A percentile compares a stretch with the other conserved stretches of the same genome.
Conservation (phyloP, 2,888 invertebrate species). For the Athalia circularis region DNA sequence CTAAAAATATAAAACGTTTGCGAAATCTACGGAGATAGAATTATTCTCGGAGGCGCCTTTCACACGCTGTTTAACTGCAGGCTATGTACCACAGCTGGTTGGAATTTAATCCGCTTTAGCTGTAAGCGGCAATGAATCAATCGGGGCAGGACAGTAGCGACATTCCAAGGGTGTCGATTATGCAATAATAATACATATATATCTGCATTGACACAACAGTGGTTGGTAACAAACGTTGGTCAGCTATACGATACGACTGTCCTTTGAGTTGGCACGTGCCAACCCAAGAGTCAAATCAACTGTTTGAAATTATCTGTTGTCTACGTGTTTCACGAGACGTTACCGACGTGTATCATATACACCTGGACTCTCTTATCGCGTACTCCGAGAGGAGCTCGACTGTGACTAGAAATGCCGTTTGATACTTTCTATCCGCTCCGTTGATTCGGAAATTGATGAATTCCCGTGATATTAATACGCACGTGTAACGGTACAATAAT, state of each 20-base stretch:
- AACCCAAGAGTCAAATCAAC: slow-evolving; percentile 8
- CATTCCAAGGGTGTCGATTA: slow-evolving; percentile 40
- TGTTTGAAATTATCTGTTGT: slow-evolving; percentile 18
- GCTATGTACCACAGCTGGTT: neutral
- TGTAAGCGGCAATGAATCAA: slow-evolving; percentile 40
- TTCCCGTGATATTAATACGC: slow-evolving; percentile 31
- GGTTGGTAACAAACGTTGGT: neutral
- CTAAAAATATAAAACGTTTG: slow-evolving; percentile 3
- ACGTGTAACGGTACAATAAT: slow-evolving; percentile 19
- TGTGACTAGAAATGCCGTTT: slow-evolving; percentile 42
- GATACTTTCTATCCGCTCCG: slow-evolving; percentile 41
- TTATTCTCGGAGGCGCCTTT: slow-evolving; percentile 14
- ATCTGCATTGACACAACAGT: slow-evolving; percentile 21
- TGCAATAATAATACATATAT: slow-evolving; percentile 1
- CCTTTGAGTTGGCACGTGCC: slow-evolving; percentile 35
- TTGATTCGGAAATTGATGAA: slow-evolving; percentile 42
- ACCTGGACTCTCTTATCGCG: slow-evolving; percentile 36
- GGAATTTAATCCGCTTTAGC: slow-evolving; percentile 40
- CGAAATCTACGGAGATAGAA: neutral
- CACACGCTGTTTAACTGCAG: slow-evolving; percentile 29
- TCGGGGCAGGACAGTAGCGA: slow-evolving; percentile 42
- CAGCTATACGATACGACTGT: neutral
- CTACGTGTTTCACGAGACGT: slow-evolving; percentile 7
- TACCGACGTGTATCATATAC: slow-evolving; percentile 39
- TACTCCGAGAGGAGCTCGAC: slow-evolving; percentile 18